Percentiles rank a stretch among this genome's conserved stretches.
Evolutionary conservation across 2,888 invertebrate species (phyloP).

Genomic region (Nudaria mundana): DNA sequence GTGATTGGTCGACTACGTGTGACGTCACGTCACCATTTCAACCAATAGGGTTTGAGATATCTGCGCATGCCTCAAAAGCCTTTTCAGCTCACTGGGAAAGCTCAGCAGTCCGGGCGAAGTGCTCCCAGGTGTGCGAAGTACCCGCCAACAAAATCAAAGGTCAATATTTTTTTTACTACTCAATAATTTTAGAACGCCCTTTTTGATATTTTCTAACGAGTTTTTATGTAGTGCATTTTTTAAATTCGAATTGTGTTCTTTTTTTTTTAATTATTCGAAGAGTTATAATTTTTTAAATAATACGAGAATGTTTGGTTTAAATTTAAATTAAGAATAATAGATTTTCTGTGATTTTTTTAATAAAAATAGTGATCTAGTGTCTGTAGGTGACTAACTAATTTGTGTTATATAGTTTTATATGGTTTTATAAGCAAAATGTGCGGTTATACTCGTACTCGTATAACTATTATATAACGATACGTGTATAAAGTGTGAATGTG

Average conservation of each 20-base stretch:
- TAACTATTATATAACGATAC: not conserved
- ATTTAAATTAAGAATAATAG: too few species aligned
- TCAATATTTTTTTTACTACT: slow-evolving; percentile 49
- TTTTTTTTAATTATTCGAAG: too few species aligned
- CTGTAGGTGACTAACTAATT: too few species aligned
- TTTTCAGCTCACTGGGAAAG: slow-evolving; percentile 48
- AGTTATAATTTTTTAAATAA: too few species aligned
- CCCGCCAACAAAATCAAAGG: slow-evolving; percentile 60
- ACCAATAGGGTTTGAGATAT: slow-evolving; percentile 56
- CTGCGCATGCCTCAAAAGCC: slow-evolving; percentile 64
- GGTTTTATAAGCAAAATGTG: not conserved
- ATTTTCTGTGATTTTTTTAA: too few species aligned
- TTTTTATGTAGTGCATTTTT: slow-evolving; percentile 14
- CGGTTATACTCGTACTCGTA: too few species aligned
- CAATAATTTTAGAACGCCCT: slow-evolving; percentile 34
- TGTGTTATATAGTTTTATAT: too few species aligned
- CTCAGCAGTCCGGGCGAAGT: slow-evolving; percentile 71
- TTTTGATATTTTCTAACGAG: slow-evolving; percentile 26
- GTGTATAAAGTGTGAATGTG: not conserved
- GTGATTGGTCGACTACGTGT: slow-evolving; percentile 56
- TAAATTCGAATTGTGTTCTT: too few species aligned
- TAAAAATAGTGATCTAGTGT: too few species aligned
- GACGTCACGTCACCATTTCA: slow-evolving; percentile 59
- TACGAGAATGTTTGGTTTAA: too few species aligned
- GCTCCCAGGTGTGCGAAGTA: slow-evolving; percentile 74